phyloP scores from a whole-genome alignment of 1,140 invertebrate species.

The Hormaphis cornu region DNA sequence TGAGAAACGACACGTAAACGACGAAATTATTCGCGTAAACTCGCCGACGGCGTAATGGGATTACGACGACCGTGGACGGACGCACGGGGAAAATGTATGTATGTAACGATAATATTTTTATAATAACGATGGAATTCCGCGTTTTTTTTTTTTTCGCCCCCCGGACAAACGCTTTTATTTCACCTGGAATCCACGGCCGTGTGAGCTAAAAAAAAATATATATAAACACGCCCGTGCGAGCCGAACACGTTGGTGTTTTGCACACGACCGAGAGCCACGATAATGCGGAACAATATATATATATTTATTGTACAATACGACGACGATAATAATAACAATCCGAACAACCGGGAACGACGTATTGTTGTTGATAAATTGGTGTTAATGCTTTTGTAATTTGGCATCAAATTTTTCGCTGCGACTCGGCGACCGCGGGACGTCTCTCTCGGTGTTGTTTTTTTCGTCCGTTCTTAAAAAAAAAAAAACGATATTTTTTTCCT shows the following conservation, averaged over 20 bases:
- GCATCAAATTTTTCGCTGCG: conserved; percentile 30
- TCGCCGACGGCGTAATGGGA: too few relatives aligned
- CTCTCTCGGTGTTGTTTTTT: neutral
- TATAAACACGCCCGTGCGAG: neutral
- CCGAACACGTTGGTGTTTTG: too few relatives aligned
- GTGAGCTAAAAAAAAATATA: neutral
- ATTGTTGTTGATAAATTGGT: conserved; percentile 32
- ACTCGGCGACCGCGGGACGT: conserved; percentile 7
- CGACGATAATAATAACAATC: too few relatives aligned
- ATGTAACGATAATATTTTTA: too few relatives aligned
- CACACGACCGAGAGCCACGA: too few relatives aligned
- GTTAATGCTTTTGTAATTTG: conserved; percentile 32
- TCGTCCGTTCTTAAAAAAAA: neutral
- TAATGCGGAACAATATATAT: too few relatives aligned
- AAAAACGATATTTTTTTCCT: neutral
- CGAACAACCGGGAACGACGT: too few relatives aligned
- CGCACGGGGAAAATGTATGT: too few relatives aligned
- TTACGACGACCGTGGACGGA: neutral
- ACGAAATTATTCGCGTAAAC: too few relatives aligned
- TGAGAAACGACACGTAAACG: too few relatives aligned
- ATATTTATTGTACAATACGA: too few relatives aligned
- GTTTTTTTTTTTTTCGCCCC: neutral
- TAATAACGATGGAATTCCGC: conserved; percentile 1
- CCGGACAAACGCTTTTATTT: neutral
- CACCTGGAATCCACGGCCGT: conserved; percentile 15